phyloP scores from a whole-genome alignment of 2,113 vertebrate genomes.

The Scomber colias region DNA sequence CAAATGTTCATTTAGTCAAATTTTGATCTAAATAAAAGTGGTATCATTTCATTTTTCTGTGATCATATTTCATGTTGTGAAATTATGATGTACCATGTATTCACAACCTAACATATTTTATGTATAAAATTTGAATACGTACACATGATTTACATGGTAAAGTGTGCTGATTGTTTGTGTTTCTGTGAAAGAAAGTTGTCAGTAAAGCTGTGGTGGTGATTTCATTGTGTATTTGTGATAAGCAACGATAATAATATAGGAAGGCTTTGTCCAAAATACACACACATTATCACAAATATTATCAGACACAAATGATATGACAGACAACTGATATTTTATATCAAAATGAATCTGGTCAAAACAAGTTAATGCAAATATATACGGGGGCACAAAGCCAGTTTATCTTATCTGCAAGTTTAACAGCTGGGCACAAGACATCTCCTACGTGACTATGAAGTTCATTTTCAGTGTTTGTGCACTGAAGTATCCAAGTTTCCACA shows the following conservation, averaged over 20 bases:
- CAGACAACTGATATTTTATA: conserved; percentile 46
- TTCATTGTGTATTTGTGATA: conserved; percentile 61
- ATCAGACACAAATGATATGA: conserved; percentile 37
- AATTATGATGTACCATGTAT: neutral
- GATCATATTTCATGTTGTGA: too few species aligned
- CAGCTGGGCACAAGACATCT: too few species aligned
- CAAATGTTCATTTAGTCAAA: neutral
- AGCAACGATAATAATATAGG: conserved; percentile 47
- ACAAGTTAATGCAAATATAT: conserved; percentile 11
- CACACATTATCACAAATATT: conserved; percentile 29
- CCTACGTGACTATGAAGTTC: too few species aligned
- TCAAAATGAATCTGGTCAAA: conserved; percentile 44
- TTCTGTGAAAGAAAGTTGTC: conserved; percentile 6
- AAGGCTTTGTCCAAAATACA: conserved; percentile 47
- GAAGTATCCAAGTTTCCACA: too few species aligned
- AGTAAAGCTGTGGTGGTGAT: conserved; percentile 42
- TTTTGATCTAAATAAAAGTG: neutral
- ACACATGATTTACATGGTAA: neutral
- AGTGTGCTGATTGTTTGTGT: neutral
- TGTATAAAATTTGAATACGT: conserved; percentile 1
- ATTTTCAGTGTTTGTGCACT: too few species aligned
- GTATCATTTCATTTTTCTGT: neutral
- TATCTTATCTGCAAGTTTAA: too few species aligned
- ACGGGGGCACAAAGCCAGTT: too few species aligned
- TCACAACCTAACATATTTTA: neutral